These are phyloP conservation scores for Cephus rjabovi DNA, from an alignment of 2,888 invertebrate species.

Conservation along the genomic window DNA sequence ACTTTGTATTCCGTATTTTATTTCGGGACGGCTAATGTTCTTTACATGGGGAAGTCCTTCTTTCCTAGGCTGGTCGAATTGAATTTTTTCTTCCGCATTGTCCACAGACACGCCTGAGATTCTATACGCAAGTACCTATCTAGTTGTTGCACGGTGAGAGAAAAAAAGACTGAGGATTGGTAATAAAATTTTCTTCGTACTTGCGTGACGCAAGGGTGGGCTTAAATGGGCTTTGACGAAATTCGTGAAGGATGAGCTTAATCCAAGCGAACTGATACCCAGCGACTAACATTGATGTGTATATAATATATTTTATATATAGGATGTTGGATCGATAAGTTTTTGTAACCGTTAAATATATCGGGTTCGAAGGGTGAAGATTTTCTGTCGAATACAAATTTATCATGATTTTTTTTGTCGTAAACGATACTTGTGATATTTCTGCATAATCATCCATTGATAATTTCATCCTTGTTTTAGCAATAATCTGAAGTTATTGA, in stretches of 20 bases:
- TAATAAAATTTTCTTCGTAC: not conserved
- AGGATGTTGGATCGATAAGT: not conserved
- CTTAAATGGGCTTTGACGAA: not conserved
- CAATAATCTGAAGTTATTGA: not conserved
- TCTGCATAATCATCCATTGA: not conserved
- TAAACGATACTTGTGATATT: no score
- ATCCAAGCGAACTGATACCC: not conserved
- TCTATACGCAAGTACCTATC: not conserved
- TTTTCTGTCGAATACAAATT: no score
- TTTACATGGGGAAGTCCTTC: not conserved
- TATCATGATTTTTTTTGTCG: no score
- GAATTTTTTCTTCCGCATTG: not conserved
- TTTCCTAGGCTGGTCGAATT: not conserved
- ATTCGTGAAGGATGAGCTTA: not conserved
- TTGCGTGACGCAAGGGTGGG: conserved; percentile 1
- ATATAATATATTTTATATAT: not conserved
- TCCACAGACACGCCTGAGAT: not conserved
- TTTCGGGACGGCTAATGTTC: not conserved
- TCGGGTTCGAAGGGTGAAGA: not conserved
- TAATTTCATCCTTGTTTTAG: not conserved
- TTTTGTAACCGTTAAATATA: not conserved
- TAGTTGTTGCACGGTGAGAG: not conserved
- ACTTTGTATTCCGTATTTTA: not conserved
- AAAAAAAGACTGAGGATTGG: not conserved
- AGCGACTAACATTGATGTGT: not conserved